phyloP scores from a whole-genome alignment of 2,797 vertebrate genomes.

The Melanotaenia parkinsoni region DNA sequence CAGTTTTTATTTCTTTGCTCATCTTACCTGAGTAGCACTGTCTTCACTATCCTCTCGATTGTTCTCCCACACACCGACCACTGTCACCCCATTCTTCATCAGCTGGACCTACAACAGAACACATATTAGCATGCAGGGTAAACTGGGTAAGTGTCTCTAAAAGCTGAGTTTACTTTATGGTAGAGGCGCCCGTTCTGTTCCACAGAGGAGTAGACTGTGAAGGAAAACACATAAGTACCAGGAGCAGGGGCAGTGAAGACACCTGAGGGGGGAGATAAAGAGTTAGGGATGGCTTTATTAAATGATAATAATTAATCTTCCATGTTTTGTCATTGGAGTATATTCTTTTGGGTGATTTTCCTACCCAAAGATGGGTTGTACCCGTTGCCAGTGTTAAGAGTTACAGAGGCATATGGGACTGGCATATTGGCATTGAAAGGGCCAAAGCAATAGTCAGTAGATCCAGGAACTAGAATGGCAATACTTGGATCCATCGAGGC shows the following conservation, averaged over 20 bases:
- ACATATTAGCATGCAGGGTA: background rate
- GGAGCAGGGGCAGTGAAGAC: conserved; percentile 72
- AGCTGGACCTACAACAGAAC: conserved; percentile 63
- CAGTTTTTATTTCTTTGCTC: background rate
- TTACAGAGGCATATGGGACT: conserved; percentile 62
- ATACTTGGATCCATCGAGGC: conserved; percentile 29
- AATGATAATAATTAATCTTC: background rate
- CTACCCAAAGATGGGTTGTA: conserved; percentile 80
- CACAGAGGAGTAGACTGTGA: conserved; percentile 70
- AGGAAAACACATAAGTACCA: conserved; percentile 79
- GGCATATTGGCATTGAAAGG: conserved; percentile 75
- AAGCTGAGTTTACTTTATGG: conserved; percentile 62
- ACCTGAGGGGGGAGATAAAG: conserved; percentile 59
- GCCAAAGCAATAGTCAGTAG: conserved; percentile 64
- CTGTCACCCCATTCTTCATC: conserved; percentile 57
- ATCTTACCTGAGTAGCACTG: conserved; percentile 71
- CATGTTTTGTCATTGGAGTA: background rate
- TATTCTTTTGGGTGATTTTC: conserved; percentile 10
- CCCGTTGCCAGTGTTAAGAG: conserved; percentile 70
- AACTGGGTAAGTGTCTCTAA: background rate
- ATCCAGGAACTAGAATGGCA: background rate
- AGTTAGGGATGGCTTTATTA: background rate
- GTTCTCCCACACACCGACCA: conserved; percentile 75
- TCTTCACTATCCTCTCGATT: conserved; percentile 82
- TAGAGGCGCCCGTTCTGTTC: conserved; percentile 51